These are phyloP conservation scores for Cyanoliseus patagonus DNA, from an alignment of 2,113 vertebrate genomes.

Conservation along the genomic window DNA sequence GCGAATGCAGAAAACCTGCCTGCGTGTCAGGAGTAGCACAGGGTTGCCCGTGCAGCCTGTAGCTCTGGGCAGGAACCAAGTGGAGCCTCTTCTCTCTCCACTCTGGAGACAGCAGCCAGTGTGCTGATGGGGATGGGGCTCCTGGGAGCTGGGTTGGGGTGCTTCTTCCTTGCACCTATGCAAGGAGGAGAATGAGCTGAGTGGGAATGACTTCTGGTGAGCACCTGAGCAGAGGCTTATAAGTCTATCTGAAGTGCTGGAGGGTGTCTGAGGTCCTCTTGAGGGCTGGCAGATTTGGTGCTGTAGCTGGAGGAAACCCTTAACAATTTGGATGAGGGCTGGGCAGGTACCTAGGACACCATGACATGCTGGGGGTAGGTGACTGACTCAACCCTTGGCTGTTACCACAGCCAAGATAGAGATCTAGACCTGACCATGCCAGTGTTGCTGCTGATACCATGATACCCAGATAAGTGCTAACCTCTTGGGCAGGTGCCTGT, in stretches of 20 bases:
- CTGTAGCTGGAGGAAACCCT: background rate
- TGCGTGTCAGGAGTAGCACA: fast-evolving
- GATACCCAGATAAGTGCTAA: background rate
- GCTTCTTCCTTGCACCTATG: background rate
- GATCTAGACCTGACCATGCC: background rate
- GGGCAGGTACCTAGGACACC: background rate
- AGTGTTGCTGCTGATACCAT: background rate
- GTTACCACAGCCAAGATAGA: background rate
- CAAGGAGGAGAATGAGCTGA: background rate
- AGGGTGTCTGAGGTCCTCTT: fast-evolving
- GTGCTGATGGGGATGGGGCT: fast-evolving
- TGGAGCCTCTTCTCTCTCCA: background rate
- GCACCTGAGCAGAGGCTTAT: fast-evolving
- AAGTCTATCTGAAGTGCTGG: background rate
- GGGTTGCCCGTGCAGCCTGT: background rate
- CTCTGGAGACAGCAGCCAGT: fast-evolving
- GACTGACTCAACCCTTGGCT: background rate
- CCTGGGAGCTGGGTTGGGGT: background rate
- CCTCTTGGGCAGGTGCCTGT: background rate
- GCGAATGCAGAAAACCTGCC: background rate
- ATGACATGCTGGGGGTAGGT: background rate
- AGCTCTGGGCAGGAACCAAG: background rate
- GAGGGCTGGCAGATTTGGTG: background rate
- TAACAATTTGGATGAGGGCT: background rate
- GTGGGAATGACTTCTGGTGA: background rate